Evolutionary conservation across 2,113 vertebrate species (phyloP).

Genomic region (Peucedramus taeniatus): DNA sequence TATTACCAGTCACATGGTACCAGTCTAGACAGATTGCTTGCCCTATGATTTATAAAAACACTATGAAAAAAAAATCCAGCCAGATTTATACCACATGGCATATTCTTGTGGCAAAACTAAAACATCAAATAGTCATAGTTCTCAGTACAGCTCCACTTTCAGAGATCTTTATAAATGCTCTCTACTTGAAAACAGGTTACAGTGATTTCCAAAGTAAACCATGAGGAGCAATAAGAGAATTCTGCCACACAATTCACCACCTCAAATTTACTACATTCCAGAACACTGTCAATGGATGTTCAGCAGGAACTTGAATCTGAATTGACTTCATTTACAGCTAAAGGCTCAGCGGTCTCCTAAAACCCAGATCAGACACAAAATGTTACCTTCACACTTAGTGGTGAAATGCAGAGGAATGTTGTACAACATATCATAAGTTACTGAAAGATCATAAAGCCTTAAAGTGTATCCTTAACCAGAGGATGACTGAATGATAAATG

Average conservation of each 20-base stretch:
- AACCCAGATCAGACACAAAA: neutral
- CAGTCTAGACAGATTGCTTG: constrained; percentile 59
- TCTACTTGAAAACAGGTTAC: neutral
- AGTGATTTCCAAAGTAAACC: neutral
- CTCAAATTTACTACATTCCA: neutral
- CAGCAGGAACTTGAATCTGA: neutral
- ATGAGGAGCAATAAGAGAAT: neutral
- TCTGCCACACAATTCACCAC: neutral
- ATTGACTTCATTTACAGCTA: neutral
- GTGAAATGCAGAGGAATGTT: neutral
- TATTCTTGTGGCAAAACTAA: constrained; percentile 3
- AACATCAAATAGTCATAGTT: neutral
- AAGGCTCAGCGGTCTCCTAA: neutral
- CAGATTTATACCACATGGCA: constrained; percentile 20
- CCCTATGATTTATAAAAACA: constrained; percentile 20
- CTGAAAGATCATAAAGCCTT: neutral
- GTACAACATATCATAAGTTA: neutral
- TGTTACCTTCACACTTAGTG: neutral
- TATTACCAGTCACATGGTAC: constrained; percentile 19
- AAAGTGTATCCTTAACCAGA: neutral
- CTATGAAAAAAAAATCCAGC: neutral
- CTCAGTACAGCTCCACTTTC: neutral
- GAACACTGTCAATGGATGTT: neutral
- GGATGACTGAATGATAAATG: neutral
- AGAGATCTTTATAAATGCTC: neutral